Evolutionary conservation across 2,797 vertebrate genomes (phyloP).

Genomic region (Arremon aurantiirostris): DNA sequence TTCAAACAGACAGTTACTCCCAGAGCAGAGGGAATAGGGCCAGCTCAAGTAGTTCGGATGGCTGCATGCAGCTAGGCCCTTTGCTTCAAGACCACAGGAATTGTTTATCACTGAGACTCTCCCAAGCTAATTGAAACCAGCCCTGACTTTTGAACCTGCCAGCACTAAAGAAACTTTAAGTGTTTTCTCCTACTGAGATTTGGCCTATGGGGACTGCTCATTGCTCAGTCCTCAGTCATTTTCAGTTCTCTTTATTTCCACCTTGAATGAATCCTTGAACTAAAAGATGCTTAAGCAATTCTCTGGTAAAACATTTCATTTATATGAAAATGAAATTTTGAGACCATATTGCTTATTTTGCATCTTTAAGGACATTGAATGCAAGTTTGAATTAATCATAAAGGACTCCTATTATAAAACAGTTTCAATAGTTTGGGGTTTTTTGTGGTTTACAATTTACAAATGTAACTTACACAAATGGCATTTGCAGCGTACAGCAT

Average conservation of each 20-base stretch:
- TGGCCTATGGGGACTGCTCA: conserved; percentile 59
- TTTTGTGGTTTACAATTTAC: neutral
- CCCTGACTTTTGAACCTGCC: conserved; percentile 77
- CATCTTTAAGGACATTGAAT: neutral
- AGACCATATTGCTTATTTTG: neutral
- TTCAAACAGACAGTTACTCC: conserved; percentile 57
- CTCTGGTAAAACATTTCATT: neutral
- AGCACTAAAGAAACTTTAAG: conserved; percentile 71
- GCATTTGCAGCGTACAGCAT: neutral
- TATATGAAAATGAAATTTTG: neutral
- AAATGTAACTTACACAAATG: neutral
- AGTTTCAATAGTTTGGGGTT: neutral
- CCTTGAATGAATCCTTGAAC: conserved; percentile 47
- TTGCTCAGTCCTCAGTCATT: conserved; percentile 56
- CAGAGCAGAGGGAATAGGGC: conserved; percentile 33
- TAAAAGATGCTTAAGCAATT: conserved; percentile 4
- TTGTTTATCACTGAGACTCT: conserved; percentile 86
- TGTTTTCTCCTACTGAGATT: conserved; percentile 68
- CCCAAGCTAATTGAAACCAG: conserved; percentile 87
- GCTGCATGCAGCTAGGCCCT: conserved; percentile 63
- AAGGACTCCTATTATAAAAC: neutral
- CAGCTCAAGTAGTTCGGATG: conserved; percentile 44
- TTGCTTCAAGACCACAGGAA: conserved; percentile 85
- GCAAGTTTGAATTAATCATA: neutral
- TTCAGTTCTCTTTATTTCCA: conserved; percentile 56